Evolutionary conservation across 2,113 vertebrate species (phyloP).

Genomic region (Rhegmatorhina hoffmannsi): DNA sequence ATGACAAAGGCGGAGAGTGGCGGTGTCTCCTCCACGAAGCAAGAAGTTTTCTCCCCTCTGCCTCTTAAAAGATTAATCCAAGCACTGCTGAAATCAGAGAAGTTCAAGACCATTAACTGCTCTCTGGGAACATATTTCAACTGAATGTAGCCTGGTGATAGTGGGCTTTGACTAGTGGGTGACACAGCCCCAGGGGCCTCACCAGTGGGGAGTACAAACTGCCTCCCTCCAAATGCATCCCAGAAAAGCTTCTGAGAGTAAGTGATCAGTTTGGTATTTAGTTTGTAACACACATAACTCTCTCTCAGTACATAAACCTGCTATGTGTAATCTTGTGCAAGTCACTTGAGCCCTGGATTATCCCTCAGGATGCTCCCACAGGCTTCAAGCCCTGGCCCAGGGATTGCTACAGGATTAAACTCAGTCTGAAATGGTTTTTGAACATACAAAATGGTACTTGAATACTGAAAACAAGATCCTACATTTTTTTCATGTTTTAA

Average conservation of each 20-base stretch:
- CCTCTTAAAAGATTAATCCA: not conserved
- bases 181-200: not conserved
- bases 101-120: not conserved
- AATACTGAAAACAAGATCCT: not conserved
- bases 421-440: not conserved
- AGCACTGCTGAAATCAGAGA: not conserved
- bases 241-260: not conserved
- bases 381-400: not conserved
- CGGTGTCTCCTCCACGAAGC: accelerated
- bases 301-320: not conserved
- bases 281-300: not conserved
- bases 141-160: not conserved
- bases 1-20: accelerated
- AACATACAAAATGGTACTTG: not conserved
- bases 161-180: not conserved
- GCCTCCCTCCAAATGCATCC: not conserved
- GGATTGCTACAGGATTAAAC: not conserved
- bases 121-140: not conserved
- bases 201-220: not conserved
- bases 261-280: not conserved
- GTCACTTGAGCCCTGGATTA: not conserved
- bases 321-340: not conserved
- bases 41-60: not conserved
- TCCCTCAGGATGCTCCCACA: not conserved
- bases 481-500: not conserved